Percentiles rank a stretch among this genome's conserved stretches.
These are phyloP conservation scores for Trichonephila clavata DNA, from an alignment of 1,140 invertebrate genomes.

Conservation along the genomic window DNA sequence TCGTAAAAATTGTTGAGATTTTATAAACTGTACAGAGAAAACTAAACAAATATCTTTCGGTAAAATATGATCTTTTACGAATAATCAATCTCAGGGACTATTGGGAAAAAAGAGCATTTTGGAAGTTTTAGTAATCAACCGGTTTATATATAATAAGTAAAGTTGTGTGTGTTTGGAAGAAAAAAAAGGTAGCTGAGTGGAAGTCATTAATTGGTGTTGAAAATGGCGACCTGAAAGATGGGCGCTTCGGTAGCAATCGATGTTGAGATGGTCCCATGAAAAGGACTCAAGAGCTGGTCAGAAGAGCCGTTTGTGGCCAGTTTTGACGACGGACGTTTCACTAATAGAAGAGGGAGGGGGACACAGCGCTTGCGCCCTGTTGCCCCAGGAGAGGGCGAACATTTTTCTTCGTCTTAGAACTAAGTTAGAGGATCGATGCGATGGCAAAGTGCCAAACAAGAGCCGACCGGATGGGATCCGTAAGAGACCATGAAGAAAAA, in stretches of 20 bases:
- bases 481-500: slow-evolving; percentile 75
- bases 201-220: slow-evolving; percentile 31
- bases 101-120: too few species aligned
- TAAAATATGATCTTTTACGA: too few species aligned
- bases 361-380: slow-evolving; percentile 65
- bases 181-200: slow-evolving; percentile 12
- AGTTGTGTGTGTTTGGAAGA: too few species aligned
- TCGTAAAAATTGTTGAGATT: too few species aligned
- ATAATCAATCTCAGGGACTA: too few species aligned
- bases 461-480: slow-evolving; percentile 58
- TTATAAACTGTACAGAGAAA: too few species aligned
- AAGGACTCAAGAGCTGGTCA: slow-evolving; percentile 53
- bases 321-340: slow-evolving; percentile 64
- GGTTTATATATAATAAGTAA: too few species aligned
- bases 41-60: too few species aligned
- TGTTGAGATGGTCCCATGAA: background rate
- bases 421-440: slow-evolving; percentile 69
- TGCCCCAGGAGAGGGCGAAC: slow-evolving; percentile 57
- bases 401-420: slow-evolving; percentile 76
- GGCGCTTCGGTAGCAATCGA: slow-evolving; percentile 26
- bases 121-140: too few species aligned
- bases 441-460: slow-evolving; percentile 74
- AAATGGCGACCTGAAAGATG: slow-evolving; percentile 29
- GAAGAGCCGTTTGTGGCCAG: slow-evolving; percentile 65
- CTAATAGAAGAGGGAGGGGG: slow-evolving; percentile 46